Percentiles rank a stretch among this genome's conserved stretches.
These are phyloP conservation scores for Brachionichthys hirsutus DNA, from an alignment of 2,113 vertebrate species.

Conservation along the genomic window DNA sequence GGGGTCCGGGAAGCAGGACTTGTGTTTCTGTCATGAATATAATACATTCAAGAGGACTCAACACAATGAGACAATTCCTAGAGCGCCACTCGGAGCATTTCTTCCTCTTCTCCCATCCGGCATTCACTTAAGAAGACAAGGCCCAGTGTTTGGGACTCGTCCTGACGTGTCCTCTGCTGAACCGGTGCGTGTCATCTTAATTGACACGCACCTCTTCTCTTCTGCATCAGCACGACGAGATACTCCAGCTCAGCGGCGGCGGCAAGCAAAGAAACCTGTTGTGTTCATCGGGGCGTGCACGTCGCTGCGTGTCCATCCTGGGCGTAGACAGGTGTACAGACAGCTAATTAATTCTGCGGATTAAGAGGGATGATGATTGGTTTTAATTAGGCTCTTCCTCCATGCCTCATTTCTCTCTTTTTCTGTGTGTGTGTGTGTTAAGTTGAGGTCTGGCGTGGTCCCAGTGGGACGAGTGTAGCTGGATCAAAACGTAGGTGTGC, in stretches of 20 bases:
- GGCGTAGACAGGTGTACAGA: constrained; percentile 48
- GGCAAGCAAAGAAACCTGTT: neutral
- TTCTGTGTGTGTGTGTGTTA: neutral
- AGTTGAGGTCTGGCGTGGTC: no score
- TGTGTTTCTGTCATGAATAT: no score
- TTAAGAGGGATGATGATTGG: constrained; percentile 58
- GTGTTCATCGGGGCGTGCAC: neutral
- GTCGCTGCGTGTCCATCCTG: neutral
- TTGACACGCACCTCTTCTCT: no score
- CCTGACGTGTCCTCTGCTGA: neutral
- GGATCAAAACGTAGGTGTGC: constrained; percentile 29
- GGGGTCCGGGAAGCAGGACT: no score
- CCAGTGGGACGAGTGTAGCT: constrained; percentile 3
- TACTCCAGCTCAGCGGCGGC: no score
- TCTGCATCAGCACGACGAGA: no score
- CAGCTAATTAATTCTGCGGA: constrained; percentile 66
- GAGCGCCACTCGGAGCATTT: no score
- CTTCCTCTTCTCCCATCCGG: no score
- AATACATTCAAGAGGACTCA: no score
- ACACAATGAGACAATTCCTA: no score
- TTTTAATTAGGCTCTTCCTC: constrained; percentile 65
- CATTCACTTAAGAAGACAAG: no score
- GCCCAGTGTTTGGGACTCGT: neutral
- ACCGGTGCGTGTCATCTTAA: neutral
- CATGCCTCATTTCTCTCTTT: constrained; percentile 4